phyloP scores from a whole-genome alignment of 2,888 invertebrate genomes.

The Sinopyrophorus schimmeli region DNA sequence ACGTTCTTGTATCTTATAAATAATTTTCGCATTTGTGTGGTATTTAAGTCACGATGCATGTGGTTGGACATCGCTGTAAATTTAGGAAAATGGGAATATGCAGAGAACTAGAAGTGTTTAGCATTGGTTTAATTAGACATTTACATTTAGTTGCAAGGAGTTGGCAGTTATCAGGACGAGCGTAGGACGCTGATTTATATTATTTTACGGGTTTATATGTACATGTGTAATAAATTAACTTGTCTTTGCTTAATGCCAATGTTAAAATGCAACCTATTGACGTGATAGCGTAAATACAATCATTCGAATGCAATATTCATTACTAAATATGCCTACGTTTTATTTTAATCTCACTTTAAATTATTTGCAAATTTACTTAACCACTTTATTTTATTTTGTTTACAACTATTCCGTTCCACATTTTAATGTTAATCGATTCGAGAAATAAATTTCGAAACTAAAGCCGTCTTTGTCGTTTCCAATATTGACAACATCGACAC shows the following conservation, averaged over 20 bases:
- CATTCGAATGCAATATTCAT: constrained; percentile 8
- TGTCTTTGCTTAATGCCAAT: constrained; percentile 18
- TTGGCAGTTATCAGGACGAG: constrained; percentile 46
- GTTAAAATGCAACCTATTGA: constrained; percentile 14
- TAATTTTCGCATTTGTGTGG: constrained; percentile 18
- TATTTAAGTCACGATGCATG: constrained; percentile 32
- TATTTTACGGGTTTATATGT: constrained; percentile 40
- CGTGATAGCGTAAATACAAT: constrained; percentile 11
- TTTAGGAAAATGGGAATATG: constrained; percentile 30
- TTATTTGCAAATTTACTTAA: no score
- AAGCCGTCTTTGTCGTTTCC: no score
- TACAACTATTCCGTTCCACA: no score
- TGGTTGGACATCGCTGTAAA: constrained; percentile 29
- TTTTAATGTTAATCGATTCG: no score
- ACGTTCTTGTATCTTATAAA: constrained; percentile 13
- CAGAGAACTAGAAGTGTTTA: constrained; percentile 32
- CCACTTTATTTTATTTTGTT: no score
- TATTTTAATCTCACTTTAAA: no score
- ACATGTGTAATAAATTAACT: constrained; percentile 34
- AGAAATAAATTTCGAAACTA: no score
- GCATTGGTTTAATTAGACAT: constrained; percentile 46
- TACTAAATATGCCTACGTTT: no score
- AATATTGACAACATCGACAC: no score
- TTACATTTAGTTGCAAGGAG: constrained; percentile 43
- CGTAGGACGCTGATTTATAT: constrained; percentile 48